Conservation (phyloP, 2,888 invertebrate genomes). For the Orthosia gracilis region DNA sequence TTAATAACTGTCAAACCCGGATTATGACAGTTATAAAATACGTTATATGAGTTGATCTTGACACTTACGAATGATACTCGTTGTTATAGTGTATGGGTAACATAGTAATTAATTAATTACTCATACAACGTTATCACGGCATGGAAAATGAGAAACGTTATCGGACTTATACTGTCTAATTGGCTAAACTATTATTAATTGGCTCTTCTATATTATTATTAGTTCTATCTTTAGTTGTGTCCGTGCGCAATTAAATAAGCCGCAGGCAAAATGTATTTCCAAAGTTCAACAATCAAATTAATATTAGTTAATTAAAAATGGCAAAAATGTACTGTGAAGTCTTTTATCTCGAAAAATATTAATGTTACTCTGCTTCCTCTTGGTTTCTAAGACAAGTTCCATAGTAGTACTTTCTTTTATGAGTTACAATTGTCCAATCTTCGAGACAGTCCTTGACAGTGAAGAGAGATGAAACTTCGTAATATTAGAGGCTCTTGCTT, state of each 20-base stretch:
- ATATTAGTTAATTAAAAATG: not conserved
- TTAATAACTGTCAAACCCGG: too few species aligned
- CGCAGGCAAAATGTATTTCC: not conserved
- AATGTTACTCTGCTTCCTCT: conserved; percentile 4
- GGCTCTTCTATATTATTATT: too few species aligned
- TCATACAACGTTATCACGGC: too few species aligned
- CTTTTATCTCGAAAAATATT: conserved; percentile 1
- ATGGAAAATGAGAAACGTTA: too few species aligned
- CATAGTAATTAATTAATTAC: too few species aligned
- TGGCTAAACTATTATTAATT: too few species aligned
- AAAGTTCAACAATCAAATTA: not conserved
- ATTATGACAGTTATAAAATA: too few species aligned
- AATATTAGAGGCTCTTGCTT: conserved; percentile 13
- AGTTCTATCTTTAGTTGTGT: not conserved
- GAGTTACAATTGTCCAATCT: conserved; percentile 1
- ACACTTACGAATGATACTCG: too few species aligned
- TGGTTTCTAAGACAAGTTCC: not conserved
- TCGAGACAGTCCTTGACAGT: conserved; percentile 2
- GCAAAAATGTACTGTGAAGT: not conserved
- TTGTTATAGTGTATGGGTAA: too few species aligned
- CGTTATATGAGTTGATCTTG: too few species aligned
- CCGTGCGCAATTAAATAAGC: not conserved
- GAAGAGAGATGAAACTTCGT: conserved; percentile 11
- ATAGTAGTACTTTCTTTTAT: conserved; percentile 5
- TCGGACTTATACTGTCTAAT: too few species aligned